These are phyloP conservation scores for Phenganax marumi DNA, from an alignment of 92 coral and sea anemone genomes.

Conservation along the genomic window DNA sequence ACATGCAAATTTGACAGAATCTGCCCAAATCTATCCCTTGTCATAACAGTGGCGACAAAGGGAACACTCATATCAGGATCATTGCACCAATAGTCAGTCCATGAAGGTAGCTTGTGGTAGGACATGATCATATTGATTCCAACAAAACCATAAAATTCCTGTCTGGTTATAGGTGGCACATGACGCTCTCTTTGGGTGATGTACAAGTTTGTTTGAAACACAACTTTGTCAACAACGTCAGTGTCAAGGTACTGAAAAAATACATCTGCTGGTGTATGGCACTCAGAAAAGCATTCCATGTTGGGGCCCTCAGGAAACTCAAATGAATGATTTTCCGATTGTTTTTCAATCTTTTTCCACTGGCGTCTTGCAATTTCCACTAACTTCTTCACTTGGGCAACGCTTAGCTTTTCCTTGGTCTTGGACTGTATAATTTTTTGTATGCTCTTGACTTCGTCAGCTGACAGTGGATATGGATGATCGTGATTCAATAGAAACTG, in stretches of 20 bases:
- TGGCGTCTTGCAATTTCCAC: conserved; percentile 44
- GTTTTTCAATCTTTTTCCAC: conserved; percentile 36
- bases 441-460: background rate
- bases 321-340: conserved; percentile 37
- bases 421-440: conserved; percentile 2
- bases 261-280: conserved; percentile 54
- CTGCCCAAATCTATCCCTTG: conserved; percentile 48
- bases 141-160: conserved; percentile 57
- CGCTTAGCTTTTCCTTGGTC: conserved; percentile 27
- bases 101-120: conserved; percentile 60
- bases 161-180: conserved; percentile 51
- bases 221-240: conserved; percentile 37
- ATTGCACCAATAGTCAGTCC: conserved; percentile 58
- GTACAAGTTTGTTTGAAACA: conserved; percentile 55
- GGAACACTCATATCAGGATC: conserved; percentile 58
- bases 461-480: conserved; percentile 5
- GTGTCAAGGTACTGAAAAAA: conserved; percentile 46
- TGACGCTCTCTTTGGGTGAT: conserved; percentile 48
- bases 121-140: conserved; percentile 57
- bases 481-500: background rate
- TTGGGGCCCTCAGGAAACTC: conserved; percentile 50
- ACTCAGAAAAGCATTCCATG: conserved; percentile 45
- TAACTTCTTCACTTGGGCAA: conserved; percentile 16
- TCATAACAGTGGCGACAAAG: conserved; percentile 47
- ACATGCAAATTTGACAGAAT: conserved; percentile 51